A percentile compares a stretch with the other conserved stretches of the same genome.
These are phyloP conservation scores for Bufo gargarizans DNA, from an alignment of 2,113 vertebrate genomes.

Conservation along the genomic window DNA sequence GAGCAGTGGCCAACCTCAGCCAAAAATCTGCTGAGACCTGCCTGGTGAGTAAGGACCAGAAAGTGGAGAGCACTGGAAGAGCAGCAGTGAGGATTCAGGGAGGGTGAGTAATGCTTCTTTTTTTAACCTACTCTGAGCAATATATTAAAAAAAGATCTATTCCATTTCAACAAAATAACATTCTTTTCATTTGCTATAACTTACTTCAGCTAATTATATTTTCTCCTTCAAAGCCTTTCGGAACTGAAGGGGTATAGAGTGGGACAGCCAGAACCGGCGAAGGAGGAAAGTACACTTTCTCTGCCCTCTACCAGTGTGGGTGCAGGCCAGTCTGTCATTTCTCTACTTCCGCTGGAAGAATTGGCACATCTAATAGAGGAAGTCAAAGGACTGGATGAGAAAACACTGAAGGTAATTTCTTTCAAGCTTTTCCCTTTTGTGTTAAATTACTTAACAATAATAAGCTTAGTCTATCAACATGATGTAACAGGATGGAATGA, in stretches of 20 bases:
- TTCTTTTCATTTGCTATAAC: background rate
- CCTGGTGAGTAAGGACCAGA: too few species aligned
- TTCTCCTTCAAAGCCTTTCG: slow-evolving; percentile 77
- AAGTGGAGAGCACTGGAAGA: too few species aligned
- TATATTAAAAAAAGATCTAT: too few species aligned
- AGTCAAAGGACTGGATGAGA: slow-evolving; percentile 83
- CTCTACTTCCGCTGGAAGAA: slow-evolving; percentile 82
- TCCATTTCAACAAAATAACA: background rate
- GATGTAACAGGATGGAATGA: too few species aligned
- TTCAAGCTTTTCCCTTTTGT: too few species aligned
- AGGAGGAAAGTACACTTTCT: slow-evolving; percentile 60
- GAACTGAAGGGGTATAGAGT: slow-evolving; percentile 81
- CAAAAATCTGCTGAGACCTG: too few species aligned
- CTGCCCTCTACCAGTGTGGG: slow-evolving; percentile 59
- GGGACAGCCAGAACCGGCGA: slow-evolving; percentile 67
- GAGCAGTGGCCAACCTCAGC: too few species aligned
- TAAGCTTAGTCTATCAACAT: too few species aligned
- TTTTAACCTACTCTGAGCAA: too few species aligned
- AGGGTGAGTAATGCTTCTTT: too few species aligned
- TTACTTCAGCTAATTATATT: background rate
- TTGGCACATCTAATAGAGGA: slow-evolving; percentile 84
- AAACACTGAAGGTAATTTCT: slow-evolving; percentile 80
- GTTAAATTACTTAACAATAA: too few species aligned
- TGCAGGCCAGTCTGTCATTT: slow-evolving; percentile 82
- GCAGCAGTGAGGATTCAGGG: too few species aligned